Evolutionary conservation across 2,888 invertebrate genomes (phyloP).

Genomic region (Lochmaea crataegi): DNA sequence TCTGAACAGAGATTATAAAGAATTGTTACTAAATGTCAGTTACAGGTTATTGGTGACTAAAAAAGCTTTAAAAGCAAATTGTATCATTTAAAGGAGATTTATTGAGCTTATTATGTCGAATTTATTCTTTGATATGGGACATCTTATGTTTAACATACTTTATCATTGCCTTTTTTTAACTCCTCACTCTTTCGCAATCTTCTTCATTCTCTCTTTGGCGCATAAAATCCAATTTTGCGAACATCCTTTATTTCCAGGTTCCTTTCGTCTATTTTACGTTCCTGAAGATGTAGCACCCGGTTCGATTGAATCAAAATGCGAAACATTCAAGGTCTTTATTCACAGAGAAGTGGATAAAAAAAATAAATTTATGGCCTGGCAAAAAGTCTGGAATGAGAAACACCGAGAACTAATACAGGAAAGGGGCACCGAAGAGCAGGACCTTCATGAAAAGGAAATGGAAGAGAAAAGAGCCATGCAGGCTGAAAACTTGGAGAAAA

Average conservation of each 20-base stretch:
- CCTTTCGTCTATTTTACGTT: constrained; percentile 72
- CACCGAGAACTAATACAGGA: constrained; percentile 58
- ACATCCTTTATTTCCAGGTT: constrained; percentile 62
- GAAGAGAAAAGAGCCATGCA: constrained; percentile 49
- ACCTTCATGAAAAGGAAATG: constrained; percentile 63
- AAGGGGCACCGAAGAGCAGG: constrained; percentile 64
- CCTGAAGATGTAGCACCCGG: constrained; percentile 63
- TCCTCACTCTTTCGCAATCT: too few relatives aligned
- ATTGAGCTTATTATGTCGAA: too few relatives aligned
- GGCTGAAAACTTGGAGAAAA: constrained; percentile 10
- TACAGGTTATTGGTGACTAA: too few relatives aligned
- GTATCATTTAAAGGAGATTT: too few relatives aligned
- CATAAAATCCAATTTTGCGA: background rate
- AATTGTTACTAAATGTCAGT: too few relatives aligned
- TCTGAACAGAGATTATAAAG: too few relatives aligned
- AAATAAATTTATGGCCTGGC: constrained; percentile 70
- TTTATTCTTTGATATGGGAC: too few relatives aligned
- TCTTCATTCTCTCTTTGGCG: too few relatives aligned
- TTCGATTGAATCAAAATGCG: constrained; percentile 50
- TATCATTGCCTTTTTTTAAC: too few relatives aligned
- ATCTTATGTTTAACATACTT: too few relatives aligned
- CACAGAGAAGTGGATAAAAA: constrained; percentile 69
- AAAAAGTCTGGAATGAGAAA: constrained; percentile 69
- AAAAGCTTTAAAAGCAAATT: too few relatives aligned
- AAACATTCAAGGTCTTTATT: constrained; percentile 65